Evolutionary conservation across 2,113 vertebrate genomes (phyloP), one percentile per base, ranked within the genome.

Genomic region (Cranoglanis bouderius): DNA sequence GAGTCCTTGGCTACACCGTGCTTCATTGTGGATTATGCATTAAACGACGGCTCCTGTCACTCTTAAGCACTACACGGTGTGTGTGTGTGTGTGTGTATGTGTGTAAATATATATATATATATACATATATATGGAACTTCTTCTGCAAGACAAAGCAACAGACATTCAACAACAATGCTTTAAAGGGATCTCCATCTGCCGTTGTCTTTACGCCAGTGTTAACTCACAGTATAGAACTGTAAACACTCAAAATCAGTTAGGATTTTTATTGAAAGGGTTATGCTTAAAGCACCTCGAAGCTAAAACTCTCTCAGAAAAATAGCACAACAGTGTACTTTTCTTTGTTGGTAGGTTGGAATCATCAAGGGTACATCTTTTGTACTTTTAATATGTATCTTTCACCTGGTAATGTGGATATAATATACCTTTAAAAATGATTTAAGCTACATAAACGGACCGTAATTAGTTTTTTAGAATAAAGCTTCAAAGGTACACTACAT

Each of bases 1-100:
- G 32, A 85, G 89, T 94, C 94, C 96, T 95, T 95, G 95, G 95
- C 95, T 95, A 94, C 94, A 94, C 94, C 94, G 93, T 94, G 95
- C 94, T 95, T 94, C 92, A 38, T 89, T 92, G 90, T 89, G 63
- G 82, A 90, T 91, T 93, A 93, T 93, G 92, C 93, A 90, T 88
- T 90, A 80, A 89, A 86, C 89, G 53, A 91, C 89, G 29, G 88
- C 92, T 89, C 85, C 83, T 87, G 81, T 88, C 90, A 32, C 89
- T 92, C 84, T 43, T 85, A 89, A 93, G 82, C 55, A 91, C 86
- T 91, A 90, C 29, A 92, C 29, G 84, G 87, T 77, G 83, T 86
- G 82, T 55, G 77, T 83, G 51, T 74, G 82, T 53, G 63, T 82
- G 59, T 61, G 53, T 82, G 18, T 61, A 21, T 49, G n/a, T 55